Percentiles rank a stretch among this genome's conserved stretches.
These are phyloP conservation scores for Phocides pigmalion DNA, from an alignment of 1,140 invertebrate genomes.

Conservation along the genomic window DNA sequence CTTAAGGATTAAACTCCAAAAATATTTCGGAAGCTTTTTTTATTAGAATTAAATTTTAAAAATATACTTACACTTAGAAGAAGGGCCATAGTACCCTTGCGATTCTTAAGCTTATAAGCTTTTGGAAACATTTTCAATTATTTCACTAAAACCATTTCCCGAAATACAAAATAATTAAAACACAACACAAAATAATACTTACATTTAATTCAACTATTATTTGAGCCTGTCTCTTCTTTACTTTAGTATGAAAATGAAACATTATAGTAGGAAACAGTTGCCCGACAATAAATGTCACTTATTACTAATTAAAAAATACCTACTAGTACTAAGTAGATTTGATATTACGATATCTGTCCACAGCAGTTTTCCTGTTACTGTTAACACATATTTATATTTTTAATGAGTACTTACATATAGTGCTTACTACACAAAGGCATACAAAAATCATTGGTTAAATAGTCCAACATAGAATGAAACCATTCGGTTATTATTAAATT, in stretches of 20 bases:
- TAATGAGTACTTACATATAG: too few relatives aligned
- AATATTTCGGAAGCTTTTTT: too few relatives aligned
- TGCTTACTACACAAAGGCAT: too few relatives aligned
- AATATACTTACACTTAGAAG: conserved; percentile 45
- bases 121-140: background rate
- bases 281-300: background rate
- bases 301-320: background rate
- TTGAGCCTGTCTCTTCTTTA: conserved; percentile 45
- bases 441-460: too few relatives aligned
- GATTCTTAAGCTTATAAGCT: conserved; percentile 9
- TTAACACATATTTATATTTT: background rate
- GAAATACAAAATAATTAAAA: conserved; percentile 1
- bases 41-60: conserved; percentile 9
- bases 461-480: too few relatives aligned
- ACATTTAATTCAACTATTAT: conserved; percentile 51
- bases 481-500: too few relatives aligned
- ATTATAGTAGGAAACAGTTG: conserved; percentile 31
- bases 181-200: conserved; percentile 39
- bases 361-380: background rate
- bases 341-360: background rate
- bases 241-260: conserved; percentile 50
- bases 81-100: conserved; percentile 41
- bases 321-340: too few relatives aligned
- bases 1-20: too few relatives aligned
- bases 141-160: background rate